Conservation (phyloP, 2,113 vertebrate species). For the Upupa epops region DNA sequence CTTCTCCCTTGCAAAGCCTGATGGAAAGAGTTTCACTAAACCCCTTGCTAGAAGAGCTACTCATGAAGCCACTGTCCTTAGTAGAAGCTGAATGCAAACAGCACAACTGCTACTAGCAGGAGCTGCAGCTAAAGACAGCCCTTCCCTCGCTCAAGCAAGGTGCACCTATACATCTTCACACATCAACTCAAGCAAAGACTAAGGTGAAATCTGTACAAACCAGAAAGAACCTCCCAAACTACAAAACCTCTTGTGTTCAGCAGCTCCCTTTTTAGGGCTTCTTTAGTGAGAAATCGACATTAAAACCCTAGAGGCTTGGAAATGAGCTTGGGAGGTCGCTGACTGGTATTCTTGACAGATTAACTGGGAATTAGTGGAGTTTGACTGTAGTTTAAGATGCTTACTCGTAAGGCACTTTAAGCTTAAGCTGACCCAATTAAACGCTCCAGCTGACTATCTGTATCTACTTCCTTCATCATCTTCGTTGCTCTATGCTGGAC, state of each 20-base stretch:
- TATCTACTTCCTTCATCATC: too few species aligned
- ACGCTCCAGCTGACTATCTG: neutral
- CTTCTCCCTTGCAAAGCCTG: neutral
- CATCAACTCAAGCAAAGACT: neutral
- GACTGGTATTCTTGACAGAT: neutral
- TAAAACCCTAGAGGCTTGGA: neutral
- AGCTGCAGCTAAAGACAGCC: neutral
- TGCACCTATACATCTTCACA: too few species aligned
- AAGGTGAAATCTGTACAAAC: neutral
- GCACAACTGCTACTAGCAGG: neutral
- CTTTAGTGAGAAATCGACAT: neutral
- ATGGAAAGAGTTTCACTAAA: neutral
- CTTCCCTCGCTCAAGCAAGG: neutral
- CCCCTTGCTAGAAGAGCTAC: neutral
- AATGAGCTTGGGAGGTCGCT: neutral
- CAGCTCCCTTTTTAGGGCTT: neutral
- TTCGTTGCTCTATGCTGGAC: too few species aligned
- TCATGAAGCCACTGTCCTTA: neutral
- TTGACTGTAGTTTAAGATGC: neutral
- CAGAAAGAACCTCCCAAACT: neutral
- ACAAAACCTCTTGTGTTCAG: neutral
- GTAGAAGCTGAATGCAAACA: neutral
- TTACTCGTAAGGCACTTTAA: neutral
- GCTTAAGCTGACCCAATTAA: neutral
- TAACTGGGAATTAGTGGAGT: constrained; percentile 1